Percentiles rank a stretch among this genome's conserved stretches.
Conservation (phyloP, 2,888 invertebrate genomes). For the Apamea epomidion region DNA sequence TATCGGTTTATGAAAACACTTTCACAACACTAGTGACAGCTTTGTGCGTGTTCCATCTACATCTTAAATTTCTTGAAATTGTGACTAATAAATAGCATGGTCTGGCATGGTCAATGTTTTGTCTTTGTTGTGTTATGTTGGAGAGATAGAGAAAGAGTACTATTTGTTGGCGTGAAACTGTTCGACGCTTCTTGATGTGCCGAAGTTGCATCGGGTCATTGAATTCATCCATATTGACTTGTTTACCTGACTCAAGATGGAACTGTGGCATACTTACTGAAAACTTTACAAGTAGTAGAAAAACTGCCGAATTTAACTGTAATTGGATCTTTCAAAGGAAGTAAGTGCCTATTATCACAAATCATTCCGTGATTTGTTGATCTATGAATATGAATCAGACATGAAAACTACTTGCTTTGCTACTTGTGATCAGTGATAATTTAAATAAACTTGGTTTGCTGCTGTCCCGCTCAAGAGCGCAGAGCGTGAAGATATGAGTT, state of each 20-base stretch:
- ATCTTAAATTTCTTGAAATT: not conserved
- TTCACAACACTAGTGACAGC: slow-evolving; percentile 43
- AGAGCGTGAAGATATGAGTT: slow-evolving; percentile 1
- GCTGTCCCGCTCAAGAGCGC: not conserved
- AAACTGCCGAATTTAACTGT: not conserved
- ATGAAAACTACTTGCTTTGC: not conserved
- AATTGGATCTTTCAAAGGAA: slow-evolving; percentile 1
- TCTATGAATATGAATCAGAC: not conserved
- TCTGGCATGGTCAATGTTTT: slow-evolving; percentile 15
- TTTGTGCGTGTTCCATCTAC: not conserved
- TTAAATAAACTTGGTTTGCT: not conserved
- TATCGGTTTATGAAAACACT: slow-evolving; percentile 21
- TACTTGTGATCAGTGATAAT: not conserved
- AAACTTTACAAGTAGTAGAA: slow-evolving; percentile 23
- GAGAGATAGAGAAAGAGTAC: slow-evolving; percentile 19
- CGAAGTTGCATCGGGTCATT: slow-evolving; percentile 64
- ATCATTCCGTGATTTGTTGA: not conserved
- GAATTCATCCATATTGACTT: slow-evolving; percentile 65
- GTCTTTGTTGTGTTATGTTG: not conserved
- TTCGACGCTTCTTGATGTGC: slow-evolving; percentile 59
- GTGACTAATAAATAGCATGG: not conserved
- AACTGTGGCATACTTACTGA: slow-evolving; percentile 73
- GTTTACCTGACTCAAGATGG: slow-evolving; percentile 69
- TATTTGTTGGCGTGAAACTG: slow-evolving; percentile 29
- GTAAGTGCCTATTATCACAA: not conserved